Base-by-base conservation (phyloP, 2,888 invertebrate genomes). In the Rhaphigaster nebulosa region DNA sequence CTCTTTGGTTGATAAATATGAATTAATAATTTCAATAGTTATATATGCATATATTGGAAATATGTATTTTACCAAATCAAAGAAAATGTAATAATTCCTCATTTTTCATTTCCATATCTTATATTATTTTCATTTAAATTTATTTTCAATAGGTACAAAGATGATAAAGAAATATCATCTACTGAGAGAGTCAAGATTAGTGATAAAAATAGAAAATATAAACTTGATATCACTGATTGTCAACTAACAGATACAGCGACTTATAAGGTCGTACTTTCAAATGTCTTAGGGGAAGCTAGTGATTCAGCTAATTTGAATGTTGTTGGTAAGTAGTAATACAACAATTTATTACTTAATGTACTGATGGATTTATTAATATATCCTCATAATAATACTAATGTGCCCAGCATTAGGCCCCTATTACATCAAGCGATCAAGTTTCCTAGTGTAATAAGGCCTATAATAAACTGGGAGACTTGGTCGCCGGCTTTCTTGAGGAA, bases 201-300 rank as follows among this genome's bases (percentile, higher is more conserved):
- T 87, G 95, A 96, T 91, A 96, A 96, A 54, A 96, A 96, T 52
- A 96, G 97, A 92, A 94, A 95, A 87, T 97, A 96, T 93, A 96
- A 96, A 93, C 94, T 98, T 92, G 96, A 96, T 92, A 95, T 98
- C 70, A 95, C 95, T 88, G 96, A 96, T 90, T 95, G 97, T 0
- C 95, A 95, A 91, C 93, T 96, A 92, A 91, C 95, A 20, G 98
- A 98, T 93, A 96, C 96, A n/a, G 97, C 97, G 20, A 95, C 96
- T 91, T 98, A 98, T 94, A 96, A 97, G 92, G 97, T 97, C 91
- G 96, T 96, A 91, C 95, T 98, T 90, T 95, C 95, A 93, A 98
- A 98, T 93, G 96, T 97, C 93, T 95, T 97, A 88, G 99, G 98
- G 90, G 97, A 97, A 93, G 96, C 96, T 91, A 95, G 95, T 88